Percentiles rank a stretch among this genome's conserved stretches.
Conservation (phyloP, 2,797 vertebrate species). For the Cryptoprocta ferox region DNA sequence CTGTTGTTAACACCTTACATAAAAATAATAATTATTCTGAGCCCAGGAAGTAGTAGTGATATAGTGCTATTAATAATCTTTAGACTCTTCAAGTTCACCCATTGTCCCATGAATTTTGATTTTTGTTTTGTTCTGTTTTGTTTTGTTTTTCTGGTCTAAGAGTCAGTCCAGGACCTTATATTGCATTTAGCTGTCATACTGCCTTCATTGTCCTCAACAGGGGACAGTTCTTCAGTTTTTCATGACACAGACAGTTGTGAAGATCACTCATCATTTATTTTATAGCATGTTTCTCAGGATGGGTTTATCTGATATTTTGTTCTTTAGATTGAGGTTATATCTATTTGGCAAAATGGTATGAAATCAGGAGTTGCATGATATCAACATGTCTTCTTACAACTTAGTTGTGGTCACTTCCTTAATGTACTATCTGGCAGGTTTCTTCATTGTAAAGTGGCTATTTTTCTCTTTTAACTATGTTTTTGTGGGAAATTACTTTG, state of each 20-base stretch:
- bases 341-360: not conserved
- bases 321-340: not conserved
- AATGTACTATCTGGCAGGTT: not conserved
- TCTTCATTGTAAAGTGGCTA: not conserved
- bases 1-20: not conserved
- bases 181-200: not conserved
- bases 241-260: not conserved
- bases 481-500: slow-evolving; percentile 28
- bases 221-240: not conserved
- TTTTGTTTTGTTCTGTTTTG: not conserved
- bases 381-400: not conserved
- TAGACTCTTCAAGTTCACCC: not conserved
- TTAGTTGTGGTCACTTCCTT: not conserved
- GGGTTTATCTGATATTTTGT: not conserved
- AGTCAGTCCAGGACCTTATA: not conserved
- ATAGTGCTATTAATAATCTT: not conserved
- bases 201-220: not conserved
- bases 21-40: not conserved
- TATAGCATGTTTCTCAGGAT: not conserved
- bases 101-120: not conserved
- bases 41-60: not conserved
- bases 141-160: not conserved
- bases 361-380: not conserved
- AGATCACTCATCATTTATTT: not conserved
- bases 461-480: not conserved